phyloP scores from a whole-genome alignment of 2,113 vertebrate genomes.

The Lota lota region DNA sequence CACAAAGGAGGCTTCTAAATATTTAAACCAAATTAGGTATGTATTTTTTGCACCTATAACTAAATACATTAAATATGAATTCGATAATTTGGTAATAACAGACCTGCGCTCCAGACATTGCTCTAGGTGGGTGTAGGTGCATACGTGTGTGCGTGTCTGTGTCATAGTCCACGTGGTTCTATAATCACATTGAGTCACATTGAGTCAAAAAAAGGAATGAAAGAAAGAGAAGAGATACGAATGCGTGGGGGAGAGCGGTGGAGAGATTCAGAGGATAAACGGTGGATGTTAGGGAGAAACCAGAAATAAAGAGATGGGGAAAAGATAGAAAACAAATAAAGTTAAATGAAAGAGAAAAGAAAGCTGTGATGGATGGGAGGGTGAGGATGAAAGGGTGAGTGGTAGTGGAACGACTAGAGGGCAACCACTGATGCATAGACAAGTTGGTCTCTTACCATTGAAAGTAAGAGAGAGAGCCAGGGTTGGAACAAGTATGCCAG shows the following conservation, averaged over 20 bases:
- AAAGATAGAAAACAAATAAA: too few relatives aligned
- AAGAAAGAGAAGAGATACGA: too few relatives aligned
- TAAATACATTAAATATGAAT: not conserved
- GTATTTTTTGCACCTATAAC: too few relatives aligned
- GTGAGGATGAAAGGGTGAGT: slow-evolving; percentile 11
- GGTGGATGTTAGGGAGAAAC: too few relatives aligned
- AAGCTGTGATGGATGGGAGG: slow-evolving; percentile 3
- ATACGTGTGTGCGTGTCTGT: slow-evolving; percentile 10
- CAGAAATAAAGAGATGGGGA: too few relatives aligned
- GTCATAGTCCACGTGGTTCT: slow-evolving; percentile 40
- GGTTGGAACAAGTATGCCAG: too few relatives aligned
- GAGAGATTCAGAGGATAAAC: too few relatives aligned
- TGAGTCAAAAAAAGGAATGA: too few relatives aligned
- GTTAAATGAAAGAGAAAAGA: slow-evolving; percentile 10
- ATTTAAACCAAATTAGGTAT: too few relatives aligned
- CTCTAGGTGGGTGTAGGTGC: slow-evolving; percentile 11
- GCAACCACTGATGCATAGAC: slow-evolving; percentile 2
- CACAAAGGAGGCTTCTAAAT: too few relatives aligned
- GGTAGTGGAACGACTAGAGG: not conserved
- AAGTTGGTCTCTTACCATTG: too few relatives aligned
- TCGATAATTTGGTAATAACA: not conserved
- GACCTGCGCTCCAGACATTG: not conserved
- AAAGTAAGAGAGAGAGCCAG: not conserved
- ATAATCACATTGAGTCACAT: slow-evolving; percentile 6
- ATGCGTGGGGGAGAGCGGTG: too few relatives aligned